Conservation (phyloP, 2,797 vertebrate genomes). For the Percopsis omiscomaycus region DNA sequence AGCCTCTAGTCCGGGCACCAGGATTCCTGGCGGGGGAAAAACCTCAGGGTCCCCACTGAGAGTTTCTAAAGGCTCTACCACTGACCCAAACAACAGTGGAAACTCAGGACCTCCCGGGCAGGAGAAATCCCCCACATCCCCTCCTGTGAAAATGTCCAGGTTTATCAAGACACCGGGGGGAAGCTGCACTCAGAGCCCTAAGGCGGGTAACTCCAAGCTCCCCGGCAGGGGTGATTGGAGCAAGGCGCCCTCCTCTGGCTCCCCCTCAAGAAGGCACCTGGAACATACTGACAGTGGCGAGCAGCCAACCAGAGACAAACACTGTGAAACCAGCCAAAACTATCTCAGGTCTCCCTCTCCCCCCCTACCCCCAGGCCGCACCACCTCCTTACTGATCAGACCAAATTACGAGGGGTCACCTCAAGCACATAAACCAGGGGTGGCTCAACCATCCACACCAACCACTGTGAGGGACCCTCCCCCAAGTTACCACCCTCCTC, state of each 20-base stretch:
- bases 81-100: conserved; percentile 49
- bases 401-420: conserved; percentile 79
- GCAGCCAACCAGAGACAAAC: conserved; percentile 80
- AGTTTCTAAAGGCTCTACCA: conserved; percentile 56
- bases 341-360: conserved; percentile 80
- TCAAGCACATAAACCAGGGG: conserved; percentile 70
- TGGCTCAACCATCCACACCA: conserved; percentile 60
- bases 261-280: conserved; percentile 68
- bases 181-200: conserved; percentile 69
- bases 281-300: conserved; percentile 71
- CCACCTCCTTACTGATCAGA: conserved; percentile 83
- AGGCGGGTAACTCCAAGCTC: conserved; percentile 57
- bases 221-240: conserved; percentile 60
- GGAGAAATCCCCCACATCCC: conserved; percentile 76
- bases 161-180: conserved; percentile 76
- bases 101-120: conserved; percentile 57
- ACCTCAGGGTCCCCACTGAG: conserved; percentile 78
- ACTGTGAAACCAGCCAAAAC: conserved; percentile 72
- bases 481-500: conserved; percentile 75
- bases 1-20: conserved; percentile 69
- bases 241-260: conserved; percentile 66
- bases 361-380: conserved; percentile 84
- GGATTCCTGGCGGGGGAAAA: conserved; percentile 82
- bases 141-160: conserved; percentile 77
- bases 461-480: conserved; percentile 75